A percentile compares a stretch with the other conserved stretches of the same genome.
Evolutionary conservation across 2,797 vertebrate genomes (phyloP).

Genomic region (Tympanoctomys barrerae): DNA sequence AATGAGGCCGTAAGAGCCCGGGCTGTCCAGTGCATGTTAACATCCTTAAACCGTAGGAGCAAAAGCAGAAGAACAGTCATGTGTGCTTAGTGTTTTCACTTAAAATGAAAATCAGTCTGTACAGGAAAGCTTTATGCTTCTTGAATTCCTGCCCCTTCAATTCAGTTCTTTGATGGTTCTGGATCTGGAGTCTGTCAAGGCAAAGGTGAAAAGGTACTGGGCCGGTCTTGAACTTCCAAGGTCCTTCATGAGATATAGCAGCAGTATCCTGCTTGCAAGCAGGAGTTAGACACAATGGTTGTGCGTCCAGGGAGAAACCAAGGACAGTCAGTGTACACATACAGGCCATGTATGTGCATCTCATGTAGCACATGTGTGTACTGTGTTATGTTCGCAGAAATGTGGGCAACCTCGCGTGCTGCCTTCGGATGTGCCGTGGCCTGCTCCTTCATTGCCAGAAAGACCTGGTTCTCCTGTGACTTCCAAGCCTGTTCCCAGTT

Average conservation of each 20-base stretch:
- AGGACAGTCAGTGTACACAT: not conserved
- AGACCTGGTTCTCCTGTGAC: not conserved
- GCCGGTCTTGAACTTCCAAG: slow-evolving; percentile 1
- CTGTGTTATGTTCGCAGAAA: not conserved
- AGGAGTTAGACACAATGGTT: not conserved
- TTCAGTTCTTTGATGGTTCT: slow-evolving; percentile 46
- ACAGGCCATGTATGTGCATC: not conserved
- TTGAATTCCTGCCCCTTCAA: slow-evolving; percentile 49
- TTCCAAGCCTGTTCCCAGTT: not conserved
- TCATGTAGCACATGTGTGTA: not conserved
- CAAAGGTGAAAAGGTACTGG: slow-evolving; percentile 48
- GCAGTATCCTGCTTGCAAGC: not conserved
- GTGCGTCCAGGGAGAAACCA: not conserved
- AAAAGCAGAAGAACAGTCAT: not conserved
- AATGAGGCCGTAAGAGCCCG: not conserved
- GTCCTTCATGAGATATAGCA: not conserved
- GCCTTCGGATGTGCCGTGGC: not conserved
- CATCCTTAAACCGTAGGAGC: not conserved
- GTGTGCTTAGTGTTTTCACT: slow-evolving; percentile 69
- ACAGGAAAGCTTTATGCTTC: slow-evolving; percentile 74
- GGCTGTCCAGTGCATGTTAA: slow-evolving; percentile 20
- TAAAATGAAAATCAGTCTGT: slow-evolving; percentile 68
- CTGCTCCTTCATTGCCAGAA: not conserved
- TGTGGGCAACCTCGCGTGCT: not conserved
- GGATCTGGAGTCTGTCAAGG: slow-evolving; percentile 74